Evolutionary conservation across 2,113 vertebrate genomes (phyloP).

Genomic region (Charina bottae): DNA sequence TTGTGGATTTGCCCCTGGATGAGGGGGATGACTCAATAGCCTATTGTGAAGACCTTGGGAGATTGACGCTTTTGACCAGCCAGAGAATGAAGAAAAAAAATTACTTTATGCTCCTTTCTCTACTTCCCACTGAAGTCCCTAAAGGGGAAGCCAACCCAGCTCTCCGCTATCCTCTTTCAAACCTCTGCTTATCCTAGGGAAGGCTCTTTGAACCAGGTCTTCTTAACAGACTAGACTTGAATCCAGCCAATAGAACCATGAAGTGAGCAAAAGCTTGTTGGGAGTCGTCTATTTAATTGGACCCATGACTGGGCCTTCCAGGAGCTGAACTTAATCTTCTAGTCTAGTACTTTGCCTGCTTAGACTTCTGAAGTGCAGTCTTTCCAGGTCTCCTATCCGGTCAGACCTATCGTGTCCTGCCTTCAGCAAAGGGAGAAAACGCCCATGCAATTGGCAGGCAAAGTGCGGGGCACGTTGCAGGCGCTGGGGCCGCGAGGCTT

Average conservation of each 20-base stretch:
- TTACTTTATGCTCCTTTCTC: background rate
- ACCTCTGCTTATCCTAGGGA: background rate
- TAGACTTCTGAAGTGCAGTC: background rate
- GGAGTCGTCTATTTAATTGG: background rate
- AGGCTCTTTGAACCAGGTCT: background rate
- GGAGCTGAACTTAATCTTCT: background rate
- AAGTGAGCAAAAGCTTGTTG: background rate
- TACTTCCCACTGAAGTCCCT: background rate
- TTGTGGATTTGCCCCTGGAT: background rate
- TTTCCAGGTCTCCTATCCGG: background rate
- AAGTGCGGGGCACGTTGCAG: background rate
- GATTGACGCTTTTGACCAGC: background rate
- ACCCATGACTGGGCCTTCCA: too few species aligned
- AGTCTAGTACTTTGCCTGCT: background rate
- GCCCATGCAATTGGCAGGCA: background rate
- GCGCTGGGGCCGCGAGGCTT: too few species aligned
- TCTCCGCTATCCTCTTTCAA: background rate
- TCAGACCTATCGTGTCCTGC: too few species aligned
- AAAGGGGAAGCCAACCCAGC: background rate
- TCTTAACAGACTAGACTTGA: background rate
- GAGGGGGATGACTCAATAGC: background rate
- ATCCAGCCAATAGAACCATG: background rate
- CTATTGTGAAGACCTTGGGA: background rate
- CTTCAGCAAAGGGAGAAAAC: background rate
- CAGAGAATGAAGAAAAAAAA: background rate